Percentiles rank a stretch among this genome's conserved stretches.
phyloP scores from a whole-genome alignment of 2,113 vertebrate species.

The Microcebus jonahi region DNA sequence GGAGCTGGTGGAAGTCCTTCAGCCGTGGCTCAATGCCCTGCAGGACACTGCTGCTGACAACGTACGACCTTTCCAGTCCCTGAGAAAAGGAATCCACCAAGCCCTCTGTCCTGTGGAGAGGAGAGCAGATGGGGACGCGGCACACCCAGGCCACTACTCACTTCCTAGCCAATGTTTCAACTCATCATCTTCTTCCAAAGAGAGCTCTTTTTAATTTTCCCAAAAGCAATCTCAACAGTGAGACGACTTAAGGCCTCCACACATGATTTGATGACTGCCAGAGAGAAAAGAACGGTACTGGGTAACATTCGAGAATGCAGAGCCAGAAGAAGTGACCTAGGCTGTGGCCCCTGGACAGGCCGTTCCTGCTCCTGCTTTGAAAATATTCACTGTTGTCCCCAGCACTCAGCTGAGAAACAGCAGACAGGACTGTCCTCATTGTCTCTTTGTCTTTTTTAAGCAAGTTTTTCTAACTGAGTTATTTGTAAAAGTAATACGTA shows the following conservation, averaged over 20 bases:
- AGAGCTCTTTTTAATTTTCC: neutral
- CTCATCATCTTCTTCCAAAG: neutral
- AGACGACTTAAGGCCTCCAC: neutral
- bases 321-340: neutral
- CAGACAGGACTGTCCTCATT: neutral
- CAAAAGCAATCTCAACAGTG: neutral
- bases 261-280: neutral
- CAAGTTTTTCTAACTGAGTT: neutral
- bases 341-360: neutral
- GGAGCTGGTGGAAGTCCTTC: slow-evolving; percentile 97
- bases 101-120: slow-evolving; percentile 91
- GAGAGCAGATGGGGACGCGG: neutral
- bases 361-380: neutral
- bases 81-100: slow-evolving; percentile 97
- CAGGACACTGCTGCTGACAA: slow-evolving; percentile 94
- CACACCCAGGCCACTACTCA: neutral
- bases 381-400: neutral
- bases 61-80: slow-evolving; percentile 94
- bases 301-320: neutral
- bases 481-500: neutral
- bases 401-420: neutral
- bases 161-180: neutral
- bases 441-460: neutral
- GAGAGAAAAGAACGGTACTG: too few species aligned
- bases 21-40: slow-evolving; percentile 94